Base-by-base conservation (phyloP, 2,113 vertebrate species). In the Numenius arquata region DNA sequence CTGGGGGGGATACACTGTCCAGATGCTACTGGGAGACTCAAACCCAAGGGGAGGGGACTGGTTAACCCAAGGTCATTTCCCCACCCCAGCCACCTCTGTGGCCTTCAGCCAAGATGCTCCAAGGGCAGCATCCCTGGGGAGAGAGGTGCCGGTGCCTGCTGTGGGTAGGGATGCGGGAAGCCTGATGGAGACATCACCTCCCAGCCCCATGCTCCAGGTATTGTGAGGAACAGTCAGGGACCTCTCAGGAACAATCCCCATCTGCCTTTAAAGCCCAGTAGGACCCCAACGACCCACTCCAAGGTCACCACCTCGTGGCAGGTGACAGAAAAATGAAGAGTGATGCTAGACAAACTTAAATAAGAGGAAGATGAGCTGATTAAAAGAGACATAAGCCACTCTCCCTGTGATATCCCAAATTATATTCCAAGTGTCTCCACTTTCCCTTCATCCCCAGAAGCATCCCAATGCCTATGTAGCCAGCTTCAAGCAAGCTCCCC, bases 191-290 rank as follows among this genome's bases (percentile, higher is more conserved):
- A 34, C 40, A 23, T 18, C 14, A 6, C 12, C 59, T 40, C 53
- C 45, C 59, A 40, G 29, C 23, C 43, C 38, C 45, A 1, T 3
- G 27, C 45, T 47, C 23, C 0, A 1, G 19, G 19, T 25, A 38
- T 45, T 0, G 6, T 2, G 0, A 58, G 36, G 48, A 55, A 70
- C 0, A 8, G 36, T 10, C 34, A 65, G 19, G 15, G 23, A 52
- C 25, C 19, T 21, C 29, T 34, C 1, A 3, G 15, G 23, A 38
- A 73, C 21, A 4, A 3, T 55, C n/a, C 45, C 27, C 2, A 1
- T 30, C 53, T 61, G 63, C 73, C 36, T 11, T 52, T 32, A 52
- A 15, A 67, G 36, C 43, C 83, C 84, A 34, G 27, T 1, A 1
- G 48, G 50, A 74, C 27, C 18, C 59, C 40, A 61, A 43, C 8